These are phyloP conservation scores for Montipora capitata DNA, from an alignment of 92 coral and sea anemone species.

Conservation along the genomic window DNA sequence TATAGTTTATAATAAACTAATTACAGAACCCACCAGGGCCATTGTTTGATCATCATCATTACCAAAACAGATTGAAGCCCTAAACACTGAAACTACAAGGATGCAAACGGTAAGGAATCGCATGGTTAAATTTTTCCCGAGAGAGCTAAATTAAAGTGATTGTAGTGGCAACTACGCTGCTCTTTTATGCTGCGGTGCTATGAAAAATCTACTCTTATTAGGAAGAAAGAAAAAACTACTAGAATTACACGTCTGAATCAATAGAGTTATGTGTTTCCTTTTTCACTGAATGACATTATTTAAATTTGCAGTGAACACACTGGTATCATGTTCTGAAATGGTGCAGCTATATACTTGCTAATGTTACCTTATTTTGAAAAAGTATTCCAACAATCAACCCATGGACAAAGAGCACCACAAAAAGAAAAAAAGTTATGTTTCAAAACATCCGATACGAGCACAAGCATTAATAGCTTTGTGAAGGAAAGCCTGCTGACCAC, in stretches of 20 bases:
- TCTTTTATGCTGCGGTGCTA: neutral
- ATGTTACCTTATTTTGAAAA: neutral
- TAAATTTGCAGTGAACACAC: neutral
- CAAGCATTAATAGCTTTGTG: no score
- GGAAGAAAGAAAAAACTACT: neutral
- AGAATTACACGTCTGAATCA: neutral
- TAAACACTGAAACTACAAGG: neutral
- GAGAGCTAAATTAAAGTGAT: neutral
- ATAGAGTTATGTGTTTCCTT: neutral
- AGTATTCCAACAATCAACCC: neutral
- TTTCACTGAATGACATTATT: no score
- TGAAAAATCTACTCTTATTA: neutral
- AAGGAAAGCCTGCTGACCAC: no score
- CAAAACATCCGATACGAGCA: no score
- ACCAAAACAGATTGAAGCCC: slow-evolving; percentile 21
- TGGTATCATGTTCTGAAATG: neutral
- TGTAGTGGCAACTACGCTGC: neutral
- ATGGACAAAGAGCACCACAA: neutral
- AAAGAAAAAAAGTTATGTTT: neutral
- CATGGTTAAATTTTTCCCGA: slow-evolving; percentile 4
- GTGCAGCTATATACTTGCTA: neutral
- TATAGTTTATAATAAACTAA: no score
- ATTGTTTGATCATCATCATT: slow-evolving; percentile 49
- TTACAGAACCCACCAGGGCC: slow-evolving; percentile 40
- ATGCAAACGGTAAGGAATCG: neutral